phyloP scores from a whole-genome alignment of 2,113 vertebrate species.

The Greenwoodochromis staneri region DNA sequence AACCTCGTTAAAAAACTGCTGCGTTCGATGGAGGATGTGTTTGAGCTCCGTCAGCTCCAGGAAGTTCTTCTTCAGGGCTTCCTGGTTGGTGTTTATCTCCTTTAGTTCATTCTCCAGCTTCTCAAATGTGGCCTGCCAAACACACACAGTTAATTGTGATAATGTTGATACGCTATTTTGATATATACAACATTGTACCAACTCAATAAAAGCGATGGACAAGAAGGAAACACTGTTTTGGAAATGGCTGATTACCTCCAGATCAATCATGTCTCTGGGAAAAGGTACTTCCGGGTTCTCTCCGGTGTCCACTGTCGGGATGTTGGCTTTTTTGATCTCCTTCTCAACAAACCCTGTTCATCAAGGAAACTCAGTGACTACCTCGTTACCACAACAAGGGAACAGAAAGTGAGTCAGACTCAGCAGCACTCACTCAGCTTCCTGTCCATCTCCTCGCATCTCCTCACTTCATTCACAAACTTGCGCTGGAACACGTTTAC shows the following conservation, averaged over 20 bases:
- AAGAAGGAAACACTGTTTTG: rapidly evolving
- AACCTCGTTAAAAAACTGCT: conserved; percentile 99
- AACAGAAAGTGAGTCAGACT: not conserved
- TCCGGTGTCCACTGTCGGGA: conserved; percentile 88
- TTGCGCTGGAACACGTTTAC: conserved; percentile 96
- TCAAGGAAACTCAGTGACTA: not conserved
- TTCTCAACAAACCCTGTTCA: conserved; percentile 94
- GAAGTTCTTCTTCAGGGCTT: conserved; percentile 98
- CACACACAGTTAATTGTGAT: not conserved
- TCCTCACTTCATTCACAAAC: conserved; percentile 91
- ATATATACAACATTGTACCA: not conserved
- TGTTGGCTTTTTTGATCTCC: conserved; percentile 93
- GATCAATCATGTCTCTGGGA: conserved; percentile 97
- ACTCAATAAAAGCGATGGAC: not conserved
- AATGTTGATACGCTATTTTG: rapidly evolving
- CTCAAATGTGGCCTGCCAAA: conserved; percentile 87
- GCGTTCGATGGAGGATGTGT: conserved; percentile 94
- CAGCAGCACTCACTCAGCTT: conserved; percentile 78
- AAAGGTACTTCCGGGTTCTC: conserved; percentile 98
- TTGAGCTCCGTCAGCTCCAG: conserved; percentile 96
- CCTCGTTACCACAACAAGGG: not conserved
- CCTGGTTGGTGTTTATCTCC: conserved; percentile 99
- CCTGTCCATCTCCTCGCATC: conserved; percentile 94
- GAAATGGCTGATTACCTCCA: conserved; percentile 77
- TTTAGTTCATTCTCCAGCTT: conserved; percentile 98